A percentile compares a stretch with the other conserved stretches of the same genome.
Evolutionary conservation across 2,888 invertebrate genomes (phyloP).

Genomic region (Amblyjoppa fuscipennis): DNA sequence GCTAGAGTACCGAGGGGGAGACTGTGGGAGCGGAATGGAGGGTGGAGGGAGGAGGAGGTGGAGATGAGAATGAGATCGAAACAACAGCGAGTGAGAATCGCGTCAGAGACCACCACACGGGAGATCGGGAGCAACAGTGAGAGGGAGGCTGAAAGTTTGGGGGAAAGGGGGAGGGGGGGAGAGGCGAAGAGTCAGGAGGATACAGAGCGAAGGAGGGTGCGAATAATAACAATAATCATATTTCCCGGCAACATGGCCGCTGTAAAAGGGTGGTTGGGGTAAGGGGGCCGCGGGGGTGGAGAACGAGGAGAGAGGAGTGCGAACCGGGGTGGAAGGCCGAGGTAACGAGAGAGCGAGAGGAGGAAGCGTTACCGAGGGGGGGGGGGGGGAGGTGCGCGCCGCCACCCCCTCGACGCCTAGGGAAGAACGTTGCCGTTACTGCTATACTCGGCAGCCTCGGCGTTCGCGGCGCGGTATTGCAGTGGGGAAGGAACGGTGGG

Average conservation of each 20-base stretch:
- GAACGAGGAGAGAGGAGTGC: slow-evolving; percentile 63
- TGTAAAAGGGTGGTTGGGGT: slow-evolving; percentile 82
- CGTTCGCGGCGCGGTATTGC: slow-evolving; percentile 69
- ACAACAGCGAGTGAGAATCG: slow-evolving; percentile 63
- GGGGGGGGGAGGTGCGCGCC: slow-evolving; percentile 36
- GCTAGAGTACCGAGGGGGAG: slow-evolving; percentile 15
- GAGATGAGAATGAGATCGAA: slow-evolving; percentile 66
- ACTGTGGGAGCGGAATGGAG: slow-evolving; percentile 41
- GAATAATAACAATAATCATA: slow-evolving; percentile 85
- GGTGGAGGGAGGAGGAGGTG: slow-evolving; percentile 57
- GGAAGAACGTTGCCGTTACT: slow-evolving; percentile 60
- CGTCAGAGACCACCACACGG: slow-evolving; percentile 58
- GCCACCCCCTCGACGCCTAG: slow-evolving; percentile 40
- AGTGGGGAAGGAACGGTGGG: slow-evolving; percentile 77
- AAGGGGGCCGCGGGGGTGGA: slow-evolving; percentile 48
- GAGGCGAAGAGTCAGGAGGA: slow-evolving; percentile 79
- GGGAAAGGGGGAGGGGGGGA: slow-evolving; percentile 44
- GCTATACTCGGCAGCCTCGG: slow-evolving; percentile 48
- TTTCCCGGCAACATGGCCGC: slow-evolving; percentile 85
- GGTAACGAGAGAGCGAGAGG: slow-evolving; percentile 69
- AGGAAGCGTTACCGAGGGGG: slow-evolving; percentile 33
- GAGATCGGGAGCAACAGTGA: slow-evolving; percentile 55
- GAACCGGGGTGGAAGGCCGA: slow-evolving; percentile 69
- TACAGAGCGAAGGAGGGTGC: slow-evolving; percentile 81
- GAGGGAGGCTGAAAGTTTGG: slow-evolving; percentile 25